These are phyloP conservation scores for Allacma fusca DNA, from an alignment of 2,888 invertebrate genomes.

Conservation along the genomic window DNA sequence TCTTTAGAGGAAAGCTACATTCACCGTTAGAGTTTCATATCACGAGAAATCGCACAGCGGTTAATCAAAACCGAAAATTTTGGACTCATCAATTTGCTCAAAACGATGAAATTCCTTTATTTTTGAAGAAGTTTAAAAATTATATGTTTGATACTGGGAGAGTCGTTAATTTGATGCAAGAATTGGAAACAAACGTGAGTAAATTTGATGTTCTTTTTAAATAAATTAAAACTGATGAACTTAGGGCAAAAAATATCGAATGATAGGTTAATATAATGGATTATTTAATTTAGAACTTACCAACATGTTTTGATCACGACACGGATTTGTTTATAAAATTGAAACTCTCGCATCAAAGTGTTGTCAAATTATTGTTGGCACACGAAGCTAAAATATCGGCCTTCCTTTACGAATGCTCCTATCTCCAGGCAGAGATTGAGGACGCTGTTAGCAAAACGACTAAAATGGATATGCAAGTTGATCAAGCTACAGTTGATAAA, in stretches of 20 bases:
- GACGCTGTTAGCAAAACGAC: neutral
- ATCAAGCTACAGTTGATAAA: neutral
- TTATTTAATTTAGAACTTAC: neutral
- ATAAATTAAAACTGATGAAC: neutral
- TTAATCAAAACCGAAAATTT: conserved; percentile 54
- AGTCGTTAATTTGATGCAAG: conserved; percentile 53
- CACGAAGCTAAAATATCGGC: conserved; percentile 6
- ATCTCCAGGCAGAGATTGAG: conserved; percentile 28
- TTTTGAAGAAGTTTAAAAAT: conserved; percentile 48
- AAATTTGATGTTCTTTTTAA: neutral
- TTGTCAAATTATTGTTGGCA: conserved; percentile 10
- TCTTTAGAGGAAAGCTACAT: conserved; percentile 54
- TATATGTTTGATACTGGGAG: conserved; percentile 59
- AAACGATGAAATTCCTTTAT: conserved; percentile 51
- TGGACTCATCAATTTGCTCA: conserved; percentile 60
- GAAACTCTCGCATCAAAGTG: conserved; percentile 16
- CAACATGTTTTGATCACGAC: conserved; percentile 19
- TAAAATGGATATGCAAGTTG: neutral
- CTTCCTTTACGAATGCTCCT: neutral
- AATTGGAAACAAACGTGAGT: conserved; percentile 45
- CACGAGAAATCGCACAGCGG: conserved; percentile 35
- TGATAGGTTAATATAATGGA: neutral
- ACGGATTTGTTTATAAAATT: neutral
- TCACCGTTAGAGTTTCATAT: conserved; percentile 57
- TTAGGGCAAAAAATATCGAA: neutral